Evolutionary conservation across 1,140 invertebrate genomes (phyloP).

Genomic region (Cotesia vestalis): DNA sequence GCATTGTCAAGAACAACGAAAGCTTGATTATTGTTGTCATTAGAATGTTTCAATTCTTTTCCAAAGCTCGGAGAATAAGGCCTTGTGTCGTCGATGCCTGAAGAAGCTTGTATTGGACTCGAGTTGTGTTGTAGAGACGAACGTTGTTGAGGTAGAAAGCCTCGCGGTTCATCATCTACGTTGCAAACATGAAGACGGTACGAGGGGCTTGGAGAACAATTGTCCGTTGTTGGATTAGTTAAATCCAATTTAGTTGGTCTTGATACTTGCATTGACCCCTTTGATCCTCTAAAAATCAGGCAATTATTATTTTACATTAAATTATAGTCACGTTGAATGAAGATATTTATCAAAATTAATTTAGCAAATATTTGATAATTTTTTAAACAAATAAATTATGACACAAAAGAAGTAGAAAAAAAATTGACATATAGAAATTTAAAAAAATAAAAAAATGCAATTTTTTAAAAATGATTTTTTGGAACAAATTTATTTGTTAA

Average conservation of each 20-base stretch:
- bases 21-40: conserved; percentile 45
- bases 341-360: too few relatives aligned
- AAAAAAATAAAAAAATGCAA: too few relatives aligned
- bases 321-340: too few relatives aligned
- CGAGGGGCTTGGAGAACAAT: conserved; percentile 60
- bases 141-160: conserved; percentile 51
- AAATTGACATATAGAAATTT: too few relatives aligned
- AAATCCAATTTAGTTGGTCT: conserved; percentile 47
- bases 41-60: conserved; percentile 39
- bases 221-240: conserved; percentile 43
- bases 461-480: not conserved
- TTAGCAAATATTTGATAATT: not conserved
- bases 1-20: conserved; percentile 59
- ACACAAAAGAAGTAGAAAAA: too few relatives aligned
- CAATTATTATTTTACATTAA: too few relatives aligned
- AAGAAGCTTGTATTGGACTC: conserved; percentile 42
- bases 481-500: not conserved
- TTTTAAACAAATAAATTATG: too few relatives aligned
- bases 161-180: conserved; percentile 61
- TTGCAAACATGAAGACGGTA: conserved; percentile 63
- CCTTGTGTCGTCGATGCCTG: conserved; percentile 31
- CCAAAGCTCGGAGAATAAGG: conserved; percentile 61
- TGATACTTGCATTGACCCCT: conserved; percentile 41
- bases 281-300: conserved; percentile 44
- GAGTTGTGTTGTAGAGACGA: conserved; percentile 48